Evolutionary conservation across 2,888 invertebrate species (phyloP).

Genomic region (Lamproptera curius): DNA sequence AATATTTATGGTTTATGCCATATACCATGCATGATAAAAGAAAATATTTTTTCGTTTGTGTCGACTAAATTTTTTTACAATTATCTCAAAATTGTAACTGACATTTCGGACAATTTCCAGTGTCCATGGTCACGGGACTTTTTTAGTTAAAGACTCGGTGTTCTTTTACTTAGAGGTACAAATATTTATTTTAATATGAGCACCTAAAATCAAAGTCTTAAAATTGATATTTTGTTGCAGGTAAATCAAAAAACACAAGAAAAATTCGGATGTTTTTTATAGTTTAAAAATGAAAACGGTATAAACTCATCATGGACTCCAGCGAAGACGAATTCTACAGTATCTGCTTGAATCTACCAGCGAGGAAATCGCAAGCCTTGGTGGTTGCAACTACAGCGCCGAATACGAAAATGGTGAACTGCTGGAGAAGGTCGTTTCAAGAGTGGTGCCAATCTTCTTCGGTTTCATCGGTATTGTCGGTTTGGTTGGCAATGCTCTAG

Average conservation of each 20-base stretch:
- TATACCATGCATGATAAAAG: too few species aligned
- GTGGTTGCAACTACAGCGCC: slow-evolving; percentile 58
- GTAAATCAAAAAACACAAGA: slow-evolving; percentile 37
- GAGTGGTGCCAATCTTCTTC: slow-evolving; percentile 89
- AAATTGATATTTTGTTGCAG: slow-evolving; percentile 44
- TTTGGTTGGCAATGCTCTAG: slow-evolving; percentile 92
- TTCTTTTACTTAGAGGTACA: too few species aligned
- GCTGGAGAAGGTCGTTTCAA: slow-evolving; percentile 81
- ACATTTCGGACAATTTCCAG: too few species aligned
- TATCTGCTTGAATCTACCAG: slow-evolving; percentile 64
- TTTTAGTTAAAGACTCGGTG: too few species aligned
- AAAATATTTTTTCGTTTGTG: too few species aligned
- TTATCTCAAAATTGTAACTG: too few species aligned
- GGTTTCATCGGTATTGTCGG: slow-evolving; percentile 92
- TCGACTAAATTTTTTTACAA: too few species aligned
- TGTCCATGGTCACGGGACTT: too few species aligned
- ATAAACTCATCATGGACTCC: slow-evolving; percentile 49
- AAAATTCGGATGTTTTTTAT: slow-evolving; percentile 19
- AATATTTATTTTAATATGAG: too few species aligned
- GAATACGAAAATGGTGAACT: slow-evolving; percentile 73
- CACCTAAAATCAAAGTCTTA: too few species aligned
- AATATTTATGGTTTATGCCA: too few species aligned
- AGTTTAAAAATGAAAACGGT: slow-evolving; percentile 23
- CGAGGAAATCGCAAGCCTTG: slow-evolving; percentile 48
- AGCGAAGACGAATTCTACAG: slow-evolving; percentile 66